Conservation (phyloP, 2,888 invertebrate species). For the Hermaeophaga mercurialis region DNA sequence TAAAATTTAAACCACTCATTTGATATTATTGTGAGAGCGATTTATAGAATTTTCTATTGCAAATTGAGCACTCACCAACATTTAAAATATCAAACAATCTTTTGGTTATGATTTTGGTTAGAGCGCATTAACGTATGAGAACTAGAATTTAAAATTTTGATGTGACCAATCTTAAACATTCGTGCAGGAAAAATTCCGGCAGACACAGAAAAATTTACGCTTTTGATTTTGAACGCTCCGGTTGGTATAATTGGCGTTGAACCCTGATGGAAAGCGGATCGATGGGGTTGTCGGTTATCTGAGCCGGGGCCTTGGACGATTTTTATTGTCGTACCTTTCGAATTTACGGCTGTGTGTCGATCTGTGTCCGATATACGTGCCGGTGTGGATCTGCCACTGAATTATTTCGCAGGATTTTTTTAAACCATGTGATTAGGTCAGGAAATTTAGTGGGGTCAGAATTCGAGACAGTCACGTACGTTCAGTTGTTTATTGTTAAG, state of each 20-base stretch:
- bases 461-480: not conserved
- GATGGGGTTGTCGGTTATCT: slow-evolving; percentile 18
- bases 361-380: slow-evolving; percentile 16
- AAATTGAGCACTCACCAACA: no score
- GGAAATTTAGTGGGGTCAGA: not conserved
- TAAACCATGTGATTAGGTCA: slow-evolving; percentile 6
- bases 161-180: not conserved
- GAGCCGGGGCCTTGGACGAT: slow-evolving; percentile 18
- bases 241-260: slow-evolving; percentile 6
- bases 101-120: no score
- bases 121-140: no score
- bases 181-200: not conserved
- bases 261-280: slow-evolving; percentile 16
- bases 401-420: slow-evolving; percentile 15
- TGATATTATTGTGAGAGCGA: no score
- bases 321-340: slow-evolving; percentile 23
- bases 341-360: slow-evolving; percentile 17
- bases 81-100: no score
- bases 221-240: not conserved
- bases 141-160: no score
- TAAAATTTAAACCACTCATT: no score
- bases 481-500: not conserved
- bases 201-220: not conserved
- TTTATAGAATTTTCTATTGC: no score
- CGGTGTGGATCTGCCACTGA: slow-evolving; percentile 9